Conservation (phyloP, 2,797 vertebrate species). For the Galagoides demidoff region DNA sequence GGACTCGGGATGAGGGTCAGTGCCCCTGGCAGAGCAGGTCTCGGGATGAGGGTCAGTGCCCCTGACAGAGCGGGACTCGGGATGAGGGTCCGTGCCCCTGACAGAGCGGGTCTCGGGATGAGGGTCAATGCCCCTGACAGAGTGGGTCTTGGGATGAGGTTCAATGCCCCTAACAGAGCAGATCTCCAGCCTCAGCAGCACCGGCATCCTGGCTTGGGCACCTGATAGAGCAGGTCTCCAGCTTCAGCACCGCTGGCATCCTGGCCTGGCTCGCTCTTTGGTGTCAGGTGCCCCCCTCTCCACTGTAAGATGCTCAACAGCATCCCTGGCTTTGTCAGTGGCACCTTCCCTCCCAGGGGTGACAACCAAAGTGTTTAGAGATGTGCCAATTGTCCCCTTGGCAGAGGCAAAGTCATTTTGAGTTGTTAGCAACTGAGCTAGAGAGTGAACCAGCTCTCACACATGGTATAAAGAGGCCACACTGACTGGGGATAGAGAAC, state of each 20-base stretch:
- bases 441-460: not conserved
- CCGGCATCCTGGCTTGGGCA: too few species aligned
- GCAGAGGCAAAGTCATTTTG: not conserved
- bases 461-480: not conserved
- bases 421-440: not conserved
- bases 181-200: rapidly evolving
- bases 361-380: not conserved
- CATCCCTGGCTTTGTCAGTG: not conserved
- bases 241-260: rapidly evolving
- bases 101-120: not conserved
- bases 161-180: not conserved
- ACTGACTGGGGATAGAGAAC: not conserved
- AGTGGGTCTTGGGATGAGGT: too few species aligned
- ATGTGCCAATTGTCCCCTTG: not conserved
- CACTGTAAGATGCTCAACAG: not conserved
- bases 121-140: too few species aligned
- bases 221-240: not conserved
- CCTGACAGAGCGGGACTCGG: rapidly evolving
- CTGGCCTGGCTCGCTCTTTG: not conserved
- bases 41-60: not conserved
- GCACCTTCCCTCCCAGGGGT: not conserved
- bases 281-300: not conserved
- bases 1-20: not conserved
- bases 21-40: rapidly evolving
- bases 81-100: too few species aligned